These are phyloP conservation scores for Lutjanus erythropterus DNA, from an alignment of 2,113 vertebrate genomes.

Conservation along the genomic window DNA sequence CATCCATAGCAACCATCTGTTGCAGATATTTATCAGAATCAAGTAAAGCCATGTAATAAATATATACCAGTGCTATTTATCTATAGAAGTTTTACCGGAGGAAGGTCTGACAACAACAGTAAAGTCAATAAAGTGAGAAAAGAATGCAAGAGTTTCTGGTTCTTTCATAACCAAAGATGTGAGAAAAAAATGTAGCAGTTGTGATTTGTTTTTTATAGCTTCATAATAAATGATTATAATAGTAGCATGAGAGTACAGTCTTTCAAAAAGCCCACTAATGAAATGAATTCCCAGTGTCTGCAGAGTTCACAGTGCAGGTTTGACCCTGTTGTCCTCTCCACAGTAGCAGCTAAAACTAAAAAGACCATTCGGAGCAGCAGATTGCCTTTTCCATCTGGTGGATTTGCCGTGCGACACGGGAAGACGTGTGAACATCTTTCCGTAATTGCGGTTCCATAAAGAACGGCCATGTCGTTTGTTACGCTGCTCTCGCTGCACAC, in stretches of 20 bases:
- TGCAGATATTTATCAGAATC: too few relatives aligned
- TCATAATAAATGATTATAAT: constrained; percentile 8
- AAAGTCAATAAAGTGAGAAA: background rate
- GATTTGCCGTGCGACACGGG: constrained; percentile 41
- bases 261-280: constrained; percentile 40
- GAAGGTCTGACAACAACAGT: background rate
- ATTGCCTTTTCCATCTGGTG: constrained; percentile 64
- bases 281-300: constrained; percentile 45
- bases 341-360: constrained; percentile 42
- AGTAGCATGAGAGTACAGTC: background rate
- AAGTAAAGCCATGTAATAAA: too few relatives aligned
- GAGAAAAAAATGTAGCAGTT: background rate
- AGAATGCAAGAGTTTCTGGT: background rate
- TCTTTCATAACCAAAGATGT: background rate
- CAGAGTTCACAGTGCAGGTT: constrained; percentile 39
- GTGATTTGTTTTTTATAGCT: background rate
- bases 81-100: background rate
- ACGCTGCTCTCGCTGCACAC: constrained; percentile 33
- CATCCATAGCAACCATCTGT: too few relatives aligned
- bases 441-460: constrained; percentile 60
- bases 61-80: background rate
- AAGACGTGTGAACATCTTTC: constrained; percentile 54
- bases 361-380: constrained; percentile 44
- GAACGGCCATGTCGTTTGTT: constrained; percentile 33
- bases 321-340: constrained; percentile 62